Percentiles rank a stretch among this genome's conserved stretches.
phyloP scores from a whole-genome alignment of 2,113 vertebrate species.

The Rhagologus leucostigma region DNA sequence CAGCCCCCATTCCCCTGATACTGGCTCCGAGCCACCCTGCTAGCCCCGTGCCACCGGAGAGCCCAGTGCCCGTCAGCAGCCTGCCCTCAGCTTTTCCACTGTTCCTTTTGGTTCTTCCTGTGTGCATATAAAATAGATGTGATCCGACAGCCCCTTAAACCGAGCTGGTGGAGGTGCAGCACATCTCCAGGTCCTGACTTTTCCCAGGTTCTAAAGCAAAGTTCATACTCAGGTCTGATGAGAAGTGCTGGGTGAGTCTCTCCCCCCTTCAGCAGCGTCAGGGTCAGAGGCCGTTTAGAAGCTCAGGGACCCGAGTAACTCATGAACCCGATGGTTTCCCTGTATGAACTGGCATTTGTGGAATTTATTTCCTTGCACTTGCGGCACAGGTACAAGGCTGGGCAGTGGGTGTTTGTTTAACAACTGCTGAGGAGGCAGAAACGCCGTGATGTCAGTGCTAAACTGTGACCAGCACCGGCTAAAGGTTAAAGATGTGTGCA shows the following conservation, averaged over 20 bases:
- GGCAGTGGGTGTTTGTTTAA: background rate
- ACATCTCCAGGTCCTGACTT: fast-evolving
- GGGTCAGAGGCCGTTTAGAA: background rate
- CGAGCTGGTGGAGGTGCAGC: background rate
- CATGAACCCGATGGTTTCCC: background rate
- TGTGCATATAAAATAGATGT: fast-evolving
- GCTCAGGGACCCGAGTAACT: background rate
- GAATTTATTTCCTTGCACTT: background rate
- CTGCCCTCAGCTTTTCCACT: background rate
- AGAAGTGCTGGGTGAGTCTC: background rate
- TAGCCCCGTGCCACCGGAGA: fast-evolving
- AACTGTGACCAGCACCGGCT: background rate
- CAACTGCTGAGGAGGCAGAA: background rate
- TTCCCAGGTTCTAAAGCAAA: background rate
- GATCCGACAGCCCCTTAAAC: background rate
- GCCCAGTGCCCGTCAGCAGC: background rate
- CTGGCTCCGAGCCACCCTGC: too few relatives aligned
- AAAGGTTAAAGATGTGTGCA: background rate
- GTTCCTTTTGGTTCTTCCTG: background rate
- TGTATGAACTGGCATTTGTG: background rate
- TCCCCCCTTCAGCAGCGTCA: fast-evolving
- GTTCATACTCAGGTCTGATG: fast-evolving
- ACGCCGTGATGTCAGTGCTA: background rate
- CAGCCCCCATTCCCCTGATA: background rate
- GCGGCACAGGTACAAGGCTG: background rate